phyloP scores from a whole-genome alignment of 2,113 vertebrate species.

The Erinaceus europaeus region DNA sequence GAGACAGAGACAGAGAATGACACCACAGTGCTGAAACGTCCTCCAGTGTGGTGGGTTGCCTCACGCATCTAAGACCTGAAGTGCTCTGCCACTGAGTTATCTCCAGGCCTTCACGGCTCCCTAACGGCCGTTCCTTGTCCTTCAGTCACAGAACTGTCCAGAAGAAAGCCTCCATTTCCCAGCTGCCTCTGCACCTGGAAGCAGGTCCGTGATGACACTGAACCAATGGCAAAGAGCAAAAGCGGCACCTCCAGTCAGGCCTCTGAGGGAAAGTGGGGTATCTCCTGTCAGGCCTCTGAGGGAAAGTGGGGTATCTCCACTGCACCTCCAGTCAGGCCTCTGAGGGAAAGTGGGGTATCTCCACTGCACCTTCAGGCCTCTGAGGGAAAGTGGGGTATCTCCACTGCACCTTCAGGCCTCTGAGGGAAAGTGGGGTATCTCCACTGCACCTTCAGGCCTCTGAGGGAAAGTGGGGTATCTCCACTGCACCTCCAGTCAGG shows the following conservation, averaged over 20 bases:
- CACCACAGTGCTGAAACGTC: too few relatives aligned
- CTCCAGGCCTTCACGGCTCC: too few relatives aligned
- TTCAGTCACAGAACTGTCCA: neutral
- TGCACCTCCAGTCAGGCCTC: neutral
- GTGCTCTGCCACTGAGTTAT: too few relatives aligned
- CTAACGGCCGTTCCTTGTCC: neutral
- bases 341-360: neutral
- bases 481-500: neutral
- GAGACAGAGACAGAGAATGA: too few relatives aligned
- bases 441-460: neutral
- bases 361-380: neutral
- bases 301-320: neutral
- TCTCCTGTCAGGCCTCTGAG: neutral
- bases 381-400: neutral
- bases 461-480: neutral
- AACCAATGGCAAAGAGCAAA: neutral
- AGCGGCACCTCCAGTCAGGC: neutral
- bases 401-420: neutral
- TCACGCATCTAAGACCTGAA: too few relatives aligned
- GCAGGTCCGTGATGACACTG: neutral
- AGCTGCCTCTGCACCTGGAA: neutral
- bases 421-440: neutral
- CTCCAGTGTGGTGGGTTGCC: too few relatives aligned
- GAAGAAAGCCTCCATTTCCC: neutral
- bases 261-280: neutral